These are phyloP conservation scores for Glyptemys insculpta DNA, from an alignment of 2,797 vertebrate species.

Conservation along the genomic window DNA sequence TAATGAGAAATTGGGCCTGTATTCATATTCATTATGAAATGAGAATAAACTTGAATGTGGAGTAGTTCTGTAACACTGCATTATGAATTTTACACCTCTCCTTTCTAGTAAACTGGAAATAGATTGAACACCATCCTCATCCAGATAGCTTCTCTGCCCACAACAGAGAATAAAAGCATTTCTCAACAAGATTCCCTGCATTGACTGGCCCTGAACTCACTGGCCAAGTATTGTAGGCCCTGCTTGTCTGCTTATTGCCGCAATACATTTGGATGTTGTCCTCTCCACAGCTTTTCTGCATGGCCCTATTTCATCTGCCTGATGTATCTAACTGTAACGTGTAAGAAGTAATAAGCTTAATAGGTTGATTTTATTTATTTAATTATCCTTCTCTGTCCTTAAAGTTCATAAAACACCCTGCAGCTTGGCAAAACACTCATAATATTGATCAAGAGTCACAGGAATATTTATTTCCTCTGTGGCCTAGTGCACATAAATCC, in stretches of 20 bases:
- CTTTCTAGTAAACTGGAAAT: fast-evolving
- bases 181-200: background rate
- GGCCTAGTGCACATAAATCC: slow-evolving; percentile 77
- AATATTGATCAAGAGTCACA: slow-evolving; percentile 83
- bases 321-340: slow-evolving; percentile 28
- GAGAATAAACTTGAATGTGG: background rate
- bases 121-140: background rate
- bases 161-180: background rate
- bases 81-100: background rate
- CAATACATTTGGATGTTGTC: fast-evolving
- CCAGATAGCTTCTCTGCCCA: fast-evolving
- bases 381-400: slow-evolving; percentile 77
- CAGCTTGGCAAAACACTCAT: slow-evolving; percentile 83
- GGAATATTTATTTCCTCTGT: slow-evolving; percentile 84
- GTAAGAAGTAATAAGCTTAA: slow-evolving; percentile 84
- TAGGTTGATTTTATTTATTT: slow-evolving; percentile 85
- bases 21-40: background rate
- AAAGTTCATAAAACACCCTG: slow-evolving; percentile 84
- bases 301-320: background rate
- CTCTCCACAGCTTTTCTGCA: background rate
- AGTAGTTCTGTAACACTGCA: fast-evolving
- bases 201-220: background rate
- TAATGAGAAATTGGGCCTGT: background rate
- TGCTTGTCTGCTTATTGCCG: background rate
- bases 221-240: background rate